Base-by-base conservation (phyloP, 2,797 vertebrate genomes). In the Arctocebus calabarensis region DNA sequence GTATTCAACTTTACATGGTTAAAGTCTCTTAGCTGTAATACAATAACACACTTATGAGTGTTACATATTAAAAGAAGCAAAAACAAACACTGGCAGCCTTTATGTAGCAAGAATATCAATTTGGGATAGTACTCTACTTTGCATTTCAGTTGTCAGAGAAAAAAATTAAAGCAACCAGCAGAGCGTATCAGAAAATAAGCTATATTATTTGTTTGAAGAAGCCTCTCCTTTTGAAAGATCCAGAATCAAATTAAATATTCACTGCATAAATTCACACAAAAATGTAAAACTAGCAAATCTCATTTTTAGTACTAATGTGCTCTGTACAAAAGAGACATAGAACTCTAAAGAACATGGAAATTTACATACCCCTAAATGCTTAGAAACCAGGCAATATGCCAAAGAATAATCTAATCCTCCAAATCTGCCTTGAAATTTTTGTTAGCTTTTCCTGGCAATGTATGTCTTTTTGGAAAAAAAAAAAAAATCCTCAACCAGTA, bases 331-430 rank as follows among this genome's bases (percentile, higher is more conserved):
- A 91, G 94, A 97, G 95, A 97, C 71, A 96, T 77, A 95, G 88
- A 95, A 90, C 92, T 92, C 91, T 88, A 87, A 95, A 95, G 97
- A 96, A 96, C 93, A 94, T 10, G 84, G 81, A 96, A 75, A 97
- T 96, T 93, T 96, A 84, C 96, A 97, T 97, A 95, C 96, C 96
- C 82, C 92, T 96, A 97, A 97, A 95, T 93, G 95, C 95, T 96
- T 96, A 94, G 95, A 96, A 97, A 96, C 94, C 91, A 97, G 97
- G 97, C 97, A 97, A 91, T 91, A 94, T 96, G 97, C 96, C 95
- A 89, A 96, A 95, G 87, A 97, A 97, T 96, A 97, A 97, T 96
- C 95, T 97, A 97, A 97, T 96, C 95, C 87, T 96, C 82, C 78
- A 96, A 97, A 96, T 97, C 95, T 96, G 96, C 93, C 93, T 96